A percentile compares a stretch with the other conserved stretches of the same genome.
Conservation (phyloP, 1,140 invertebrate genomes). For the Geopemphigus sp. region DNA sequence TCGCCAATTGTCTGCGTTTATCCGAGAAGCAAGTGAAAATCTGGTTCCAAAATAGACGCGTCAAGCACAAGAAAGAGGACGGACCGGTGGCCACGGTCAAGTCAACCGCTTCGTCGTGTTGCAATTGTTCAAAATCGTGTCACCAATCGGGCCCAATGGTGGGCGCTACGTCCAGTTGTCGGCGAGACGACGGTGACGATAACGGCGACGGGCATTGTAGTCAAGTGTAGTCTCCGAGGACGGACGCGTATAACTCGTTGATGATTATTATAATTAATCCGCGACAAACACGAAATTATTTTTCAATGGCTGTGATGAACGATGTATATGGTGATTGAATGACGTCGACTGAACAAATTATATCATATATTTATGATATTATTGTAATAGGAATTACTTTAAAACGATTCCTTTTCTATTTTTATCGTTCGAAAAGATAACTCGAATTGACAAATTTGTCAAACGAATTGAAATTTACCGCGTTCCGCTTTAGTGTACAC, state of each 20-base stretch:
- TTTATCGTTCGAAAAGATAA: not conserved
- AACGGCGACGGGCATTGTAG: not conserved
- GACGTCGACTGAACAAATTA: not conserved
- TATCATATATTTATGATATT: too few species aligned
- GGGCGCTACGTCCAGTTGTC: not conserved
- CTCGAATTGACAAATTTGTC: not conserved
- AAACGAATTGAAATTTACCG: not conserved
- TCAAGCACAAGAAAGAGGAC: slow-evolving; percentile 93
- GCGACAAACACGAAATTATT: not conserved
- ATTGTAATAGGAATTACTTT: not conserved
- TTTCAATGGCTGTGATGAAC: slow-evolving; percentile 25
- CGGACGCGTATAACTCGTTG: not conserved
- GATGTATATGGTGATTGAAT: not conserved
- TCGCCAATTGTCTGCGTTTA: slow-evolving; percentile 93
- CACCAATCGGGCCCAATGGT: not conserved
- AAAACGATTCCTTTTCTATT: not conserved
- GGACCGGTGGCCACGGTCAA: not conserved
- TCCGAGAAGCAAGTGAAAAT: slow-evolving; percentile 98
- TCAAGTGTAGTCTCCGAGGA: not conserved
- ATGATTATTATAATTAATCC: not conserved
- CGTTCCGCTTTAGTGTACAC: not conserved
- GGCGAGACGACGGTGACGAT: not conserved
- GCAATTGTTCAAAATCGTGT: slow-evolving; percentile 15
- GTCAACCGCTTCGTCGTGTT: not conserved
- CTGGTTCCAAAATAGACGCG: slow-evolving; percentile 98